phyloP scores from a whole-genome alignment of 2,113 vertebrate species.

The Heterotis niloticus region DNA sequence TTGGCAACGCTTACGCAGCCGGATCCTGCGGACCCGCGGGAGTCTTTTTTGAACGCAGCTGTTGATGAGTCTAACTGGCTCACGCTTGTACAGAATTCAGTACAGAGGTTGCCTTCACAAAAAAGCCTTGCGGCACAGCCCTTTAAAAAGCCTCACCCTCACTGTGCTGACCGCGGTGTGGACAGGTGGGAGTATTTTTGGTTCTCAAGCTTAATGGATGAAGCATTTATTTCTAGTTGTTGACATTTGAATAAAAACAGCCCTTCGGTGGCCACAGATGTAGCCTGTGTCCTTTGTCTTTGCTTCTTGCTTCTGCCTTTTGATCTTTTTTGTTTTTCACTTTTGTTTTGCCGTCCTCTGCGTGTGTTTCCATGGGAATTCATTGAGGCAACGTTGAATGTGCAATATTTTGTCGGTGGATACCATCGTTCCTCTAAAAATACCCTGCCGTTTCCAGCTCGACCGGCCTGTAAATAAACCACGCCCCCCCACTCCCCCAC shows the following conservation, averaged over 20 bases:
- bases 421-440: neutral
- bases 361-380: neutral
- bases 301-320: neutral
- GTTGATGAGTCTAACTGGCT: too few relatives aligned
- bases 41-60: too few relatives aligned
- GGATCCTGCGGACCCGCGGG: too few relatives aligned
- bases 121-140: neutral
- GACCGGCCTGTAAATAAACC: too few relatives aligned
- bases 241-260: constrained; percentile 23
- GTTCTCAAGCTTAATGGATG: constrained; percentile 2
- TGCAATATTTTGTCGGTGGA: neutral
- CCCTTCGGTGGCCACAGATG: neutral
- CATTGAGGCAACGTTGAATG: neutral
- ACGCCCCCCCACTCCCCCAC: too few relatives aligned
- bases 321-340: neutral
- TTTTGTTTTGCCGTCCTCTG: neutral
- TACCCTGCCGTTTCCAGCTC: too few relatives aligned
- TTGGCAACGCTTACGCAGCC: too few relatives aligned
- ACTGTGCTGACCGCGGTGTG: neutral
- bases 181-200: neutral
- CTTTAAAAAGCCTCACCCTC: neutral
- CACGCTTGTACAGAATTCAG: too few relatives aligned
- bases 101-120: too few relatives aligned
- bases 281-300: neutral
- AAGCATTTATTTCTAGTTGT: constrained; percentile 20